A percentile compares a stretch with the other conserved stretches of the same genome.
phyloP scores from a whole-genome alignment of 2,888 invertebrate genomes.

The Lepas anatifera region DNA sequence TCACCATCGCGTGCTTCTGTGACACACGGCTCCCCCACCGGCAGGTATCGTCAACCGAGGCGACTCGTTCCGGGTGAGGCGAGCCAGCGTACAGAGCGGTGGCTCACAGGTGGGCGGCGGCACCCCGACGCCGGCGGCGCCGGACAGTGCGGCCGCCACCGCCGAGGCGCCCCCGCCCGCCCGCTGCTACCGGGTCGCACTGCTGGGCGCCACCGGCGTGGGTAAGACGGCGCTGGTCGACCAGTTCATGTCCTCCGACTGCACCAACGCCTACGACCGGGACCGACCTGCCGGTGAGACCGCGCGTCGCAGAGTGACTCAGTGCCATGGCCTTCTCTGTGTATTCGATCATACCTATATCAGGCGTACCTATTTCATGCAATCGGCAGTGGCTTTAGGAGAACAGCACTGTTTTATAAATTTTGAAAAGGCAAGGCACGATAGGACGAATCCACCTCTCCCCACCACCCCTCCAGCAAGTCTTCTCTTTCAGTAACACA shows the following conservation, averaged over 20 bases:
- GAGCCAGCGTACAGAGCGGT: slow-evolving; percentile 39
- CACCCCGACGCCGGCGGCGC: slow-evolving; percentile 21
- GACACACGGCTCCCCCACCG: neutral
- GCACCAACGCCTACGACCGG: slow-evolving; percentile 84
- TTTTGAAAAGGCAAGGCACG: too few species aligned
- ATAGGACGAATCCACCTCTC: too few species aligned
- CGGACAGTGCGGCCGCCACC: slow-evolving; percentile 17
- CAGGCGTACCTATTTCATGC: too few species aligned
- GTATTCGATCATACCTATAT: too few species aligned
- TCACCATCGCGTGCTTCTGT: too few species aligned
- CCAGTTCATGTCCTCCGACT: slow-evolving; percentile 83
- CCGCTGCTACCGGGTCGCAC: slow-evolving; percentile 51
- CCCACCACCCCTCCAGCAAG: too few species aligned
- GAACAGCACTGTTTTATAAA: too few species aligned
- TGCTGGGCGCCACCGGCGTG: slow-evolving; percentile 65
- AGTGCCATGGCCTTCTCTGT: too few species aligned
- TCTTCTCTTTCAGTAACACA: too few species aligned
- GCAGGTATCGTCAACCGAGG: slow-evolving; percentile 85
- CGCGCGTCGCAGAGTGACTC: too few species aligned
- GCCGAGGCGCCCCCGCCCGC: slow-evolving; percentile 31
- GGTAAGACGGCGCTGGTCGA: slow-evolving; percentile 75
- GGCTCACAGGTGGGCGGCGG: slow-evolving; percentile 15
- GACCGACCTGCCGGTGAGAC: slow-evolving; percentile 30
- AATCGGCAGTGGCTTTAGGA: too few species aligned
- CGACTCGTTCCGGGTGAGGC: slow-evolving; percentile 76